These are phyloP conservation scores for Sarotherodon lohbergeri DNA, from an alignment of 2,113 vertebrate species.

Conservation along the genomic window DNA sequence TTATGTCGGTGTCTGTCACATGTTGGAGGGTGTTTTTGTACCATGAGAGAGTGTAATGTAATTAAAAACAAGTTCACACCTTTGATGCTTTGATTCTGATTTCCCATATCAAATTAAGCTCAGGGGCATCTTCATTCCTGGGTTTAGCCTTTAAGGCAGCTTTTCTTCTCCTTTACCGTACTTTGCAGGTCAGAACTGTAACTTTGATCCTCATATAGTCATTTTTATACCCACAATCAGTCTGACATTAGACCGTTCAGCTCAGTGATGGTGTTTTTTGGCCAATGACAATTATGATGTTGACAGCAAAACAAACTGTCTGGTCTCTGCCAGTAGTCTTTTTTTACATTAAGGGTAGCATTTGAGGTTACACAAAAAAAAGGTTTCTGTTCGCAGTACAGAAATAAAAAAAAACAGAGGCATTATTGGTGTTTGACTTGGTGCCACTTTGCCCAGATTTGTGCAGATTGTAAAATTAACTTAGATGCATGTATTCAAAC, in stretches of 20 bases:
- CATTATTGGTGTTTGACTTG: not conserved
- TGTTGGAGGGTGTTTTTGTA: not conserved
- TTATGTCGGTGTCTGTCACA: conserved; percentile 10
- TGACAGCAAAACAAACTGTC: not conserved
- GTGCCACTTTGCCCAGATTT: not conserved
- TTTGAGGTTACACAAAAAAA: not conserved
- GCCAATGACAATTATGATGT: not conserved
- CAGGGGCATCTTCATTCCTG: not conserved
- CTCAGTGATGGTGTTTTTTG: not conserved
- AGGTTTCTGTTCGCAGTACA: not conserved
- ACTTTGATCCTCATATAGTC: not conserved
- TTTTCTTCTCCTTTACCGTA: not conserved
- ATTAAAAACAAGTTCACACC: conserved; percentile 19
- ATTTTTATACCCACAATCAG: not conserved
- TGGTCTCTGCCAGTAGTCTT: not conserved
- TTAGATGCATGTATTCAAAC: not conserved
- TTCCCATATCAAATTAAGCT: not conserved
- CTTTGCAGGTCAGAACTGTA: not conserved
- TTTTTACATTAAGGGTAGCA: not conserved
- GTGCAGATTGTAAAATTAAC: not conserved
- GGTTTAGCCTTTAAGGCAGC: not conserved
- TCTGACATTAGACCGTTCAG: not conserved
- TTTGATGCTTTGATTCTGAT: not conserved
- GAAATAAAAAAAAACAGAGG: not conserved
- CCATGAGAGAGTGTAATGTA: not conserved